phyloP scores from a whole-genome alignment of 2,888 invertebrate species.

The Schizaphis graminum region DNA sequence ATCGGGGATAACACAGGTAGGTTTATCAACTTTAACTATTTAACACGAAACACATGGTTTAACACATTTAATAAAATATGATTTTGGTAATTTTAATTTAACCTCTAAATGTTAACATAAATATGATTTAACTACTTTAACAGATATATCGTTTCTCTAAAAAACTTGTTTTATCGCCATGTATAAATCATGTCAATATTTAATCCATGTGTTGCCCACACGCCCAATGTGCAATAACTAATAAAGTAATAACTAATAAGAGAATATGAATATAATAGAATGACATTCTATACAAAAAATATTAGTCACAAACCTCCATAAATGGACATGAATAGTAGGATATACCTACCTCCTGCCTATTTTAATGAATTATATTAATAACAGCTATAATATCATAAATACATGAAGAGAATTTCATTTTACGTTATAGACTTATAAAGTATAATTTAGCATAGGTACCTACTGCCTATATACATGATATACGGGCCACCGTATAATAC shows the following conservation, averaged over 20 bases:
- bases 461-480: background rate
- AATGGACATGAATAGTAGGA: background rate
- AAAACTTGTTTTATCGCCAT: background rate
- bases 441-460: background rate
- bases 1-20: conserved; percentile 18
- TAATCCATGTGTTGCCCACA: background rate
- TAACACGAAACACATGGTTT: background rate
- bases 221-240: background rate
- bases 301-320: background rate
- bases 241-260: no score
- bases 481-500: background rate
- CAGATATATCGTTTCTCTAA: background rate
- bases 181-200: background rate
- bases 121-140: background rate
- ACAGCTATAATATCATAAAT: background rate
- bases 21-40: background rate
- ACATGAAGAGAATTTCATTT: background rate
- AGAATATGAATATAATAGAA: background rate
- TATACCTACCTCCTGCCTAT: background rate
- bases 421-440: background rate
- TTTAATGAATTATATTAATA: background rate
- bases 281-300: background rate
- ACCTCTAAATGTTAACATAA: background rate
- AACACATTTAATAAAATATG: background rate
- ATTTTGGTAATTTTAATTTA: background rate